Base-by-base conservation (phyloP, 2,888 invertebrate species). In the Proisotoma minuta region DNA sequence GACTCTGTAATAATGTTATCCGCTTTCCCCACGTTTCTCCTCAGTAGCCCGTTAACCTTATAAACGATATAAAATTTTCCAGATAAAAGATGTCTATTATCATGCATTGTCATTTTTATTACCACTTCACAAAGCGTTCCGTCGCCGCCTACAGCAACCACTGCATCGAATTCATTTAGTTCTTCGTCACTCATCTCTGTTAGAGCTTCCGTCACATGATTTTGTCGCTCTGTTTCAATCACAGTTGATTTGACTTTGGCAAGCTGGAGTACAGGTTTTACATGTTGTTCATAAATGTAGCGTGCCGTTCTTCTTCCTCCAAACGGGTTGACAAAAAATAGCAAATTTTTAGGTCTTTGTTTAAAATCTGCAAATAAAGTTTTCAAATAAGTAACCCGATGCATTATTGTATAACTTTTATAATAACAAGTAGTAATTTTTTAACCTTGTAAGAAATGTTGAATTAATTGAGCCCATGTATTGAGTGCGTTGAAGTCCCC, bases 121-220 rank as follows among this genome's bases (percentile, higher is more conserved):
- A 84, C 75, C 27, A 91, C 81, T 78, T 92, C 92, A 5, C 88
- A 85, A 73, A 90, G 87, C 48, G 91, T 89, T 0, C 92, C 92
- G 77, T 93, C 92, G 0, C 92, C 92, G 1, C 92, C 92, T 8
- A 92, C 87, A 77, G 88, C 87, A 20, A 87, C 85, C 22, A 91
- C 81, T 0, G 87, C 88, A 79, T 86, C 83, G 70, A 81, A 72
- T 23, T 68, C 66, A 3, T 66, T 66, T 28, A 71, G 59, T 53
- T 70, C 65, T n/a, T 65, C 63, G 27, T 66, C 72, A 75, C 70
- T 77, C 81, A 77, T 85, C 83, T 64, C 84, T 77, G 74, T 82
- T 53, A 89, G 77, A 23, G 83, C 82, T 75, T 91, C 89, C 34
- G 84, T 82, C 29, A 89, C 89, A 78, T 91, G 90, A 76, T 88